Evolutionary conservation across 2,113 vertebrate species (phyloP), one percentile per base, ranked within the genome.

Genomic region (Callipepla californica): DNA sequence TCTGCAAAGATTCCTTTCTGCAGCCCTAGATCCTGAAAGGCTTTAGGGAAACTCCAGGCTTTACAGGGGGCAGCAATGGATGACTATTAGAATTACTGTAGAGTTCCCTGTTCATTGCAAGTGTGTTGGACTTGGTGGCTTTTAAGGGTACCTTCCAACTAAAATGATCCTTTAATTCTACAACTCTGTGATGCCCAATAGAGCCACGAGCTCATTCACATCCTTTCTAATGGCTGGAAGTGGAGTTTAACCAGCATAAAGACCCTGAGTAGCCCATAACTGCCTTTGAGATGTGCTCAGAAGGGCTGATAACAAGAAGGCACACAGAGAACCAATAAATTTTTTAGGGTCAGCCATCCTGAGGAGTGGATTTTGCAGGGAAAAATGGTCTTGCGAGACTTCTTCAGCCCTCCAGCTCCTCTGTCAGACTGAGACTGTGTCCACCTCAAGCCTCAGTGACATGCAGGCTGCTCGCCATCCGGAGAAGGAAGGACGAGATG

Each of bases 401-500:
- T 26, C 58, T 81, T 58, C 61, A 44, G 32, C n/a, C 30, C 21
- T 14, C 17, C 50, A 9, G 15, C 1, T 16, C 18, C 59, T 84
- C 70, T 87, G 67, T 25, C 70, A 94, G 81, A 13, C 92, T 92
- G 93, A 87, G 87, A 94, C 13, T 3, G 9, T 2, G 2, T 96
- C 92, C 92, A 87, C 90, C 81, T 94, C 93, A 3, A 62, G 79
- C 63, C 42, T 23, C 90, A 80, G 81, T 94, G 93, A 91, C 90
- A 87, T 44, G 90, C 13, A 16, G 93, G 85, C 85, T 77, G 85
- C 17, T 36, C 18, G 80, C 94, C 96, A 93, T 91, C 80, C 83
- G 17, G 89, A 55, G 91, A 91, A 69, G 94, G 95, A 96, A 94
- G 94, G 95, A 95, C 63, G 11, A 95, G 94, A 96, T 59, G 91